These are phyloP conservation scores for Scalopus aquaticus DNA, from an alignment of 2,113 vertebrate genomes.

Conservation along the genomic window DNA sequence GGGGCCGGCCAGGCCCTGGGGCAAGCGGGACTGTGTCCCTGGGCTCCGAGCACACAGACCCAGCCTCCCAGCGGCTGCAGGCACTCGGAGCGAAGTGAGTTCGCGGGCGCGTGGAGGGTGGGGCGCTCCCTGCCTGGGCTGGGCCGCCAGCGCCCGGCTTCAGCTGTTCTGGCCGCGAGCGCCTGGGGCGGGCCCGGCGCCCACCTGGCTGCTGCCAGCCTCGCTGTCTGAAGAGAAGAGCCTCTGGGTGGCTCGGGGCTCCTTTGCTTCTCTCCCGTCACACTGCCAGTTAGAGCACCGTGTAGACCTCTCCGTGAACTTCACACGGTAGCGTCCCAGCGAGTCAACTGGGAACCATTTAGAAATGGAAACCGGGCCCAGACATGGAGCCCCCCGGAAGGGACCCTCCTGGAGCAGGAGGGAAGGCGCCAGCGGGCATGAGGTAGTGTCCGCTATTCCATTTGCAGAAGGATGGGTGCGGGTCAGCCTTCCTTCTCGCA, in stretches of 20 bases:
- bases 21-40: background rate
- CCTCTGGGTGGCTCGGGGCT: background rate
- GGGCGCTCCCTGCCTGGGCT: background rate
- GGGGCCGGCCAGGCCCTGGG: background rate
- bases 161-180: background rate
- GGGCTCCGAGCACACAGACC: background rate
- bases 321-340: background rate
- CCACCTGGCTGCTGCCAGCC: background rate
- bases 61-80: background rate
- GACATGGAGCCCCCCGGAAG: background rate
- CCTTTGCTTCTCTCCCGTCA: background rate
- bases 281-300: background rate
- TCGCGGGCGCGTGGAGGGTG: fast-evolving
- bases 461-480: background rate
- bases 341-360: background rate
- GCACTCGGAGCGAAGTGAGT: too few species aligned
- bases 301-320: background rate
- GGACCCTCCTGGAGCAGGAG: background rate
- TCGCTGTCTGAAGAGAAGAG: background rate
- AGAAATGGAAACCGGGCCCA: background rate
- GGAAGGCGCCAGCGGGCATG: fast-evolving
- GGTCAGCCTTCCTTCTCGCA: background rate
- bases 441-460: fast-evolving
- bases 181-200: background rate
- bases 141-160: background rate